Evolutionary conservation across 2,113 vertebrate species (phyloP).

Genomic region (Herpetotheres cachinnans): DNA sequence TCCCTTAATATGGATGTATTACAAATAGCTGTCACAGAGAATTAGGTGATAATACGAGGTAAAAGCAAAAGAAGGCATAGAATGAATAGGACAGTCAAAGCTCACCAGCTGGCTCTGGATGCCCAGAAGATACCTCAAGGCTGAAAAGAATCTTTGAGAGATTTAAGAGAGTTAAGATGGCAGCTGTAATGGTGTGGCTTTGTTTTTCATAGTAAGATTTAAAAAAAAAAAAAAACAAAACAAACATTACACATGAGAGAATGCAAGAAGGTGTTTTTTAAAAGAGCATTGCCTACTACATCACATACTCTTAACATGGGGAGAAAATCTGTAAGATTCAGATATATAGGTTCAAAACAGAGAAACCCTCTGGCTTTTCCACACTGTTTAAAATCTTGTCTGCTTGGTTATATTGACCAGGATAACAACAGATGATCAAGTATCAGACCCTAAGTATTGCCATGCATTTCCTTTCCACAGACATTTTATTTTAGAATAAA

Average conservation of each 20-base stretch:
- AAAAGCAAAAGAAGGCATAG: neutral
- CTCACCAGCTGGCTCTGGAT: neutral
- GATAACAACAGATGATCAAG: neutral
- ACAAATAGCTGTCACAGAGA: neutral
- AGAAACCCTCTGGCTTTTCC: neutral
- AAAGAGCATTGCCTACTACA: neutral
- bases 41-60: neutral
- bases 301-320: neutral
- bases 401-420: neutral
- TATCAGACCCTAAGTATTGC: neutral
- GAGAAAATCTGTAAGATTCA: neutral
- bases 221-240: neutral
- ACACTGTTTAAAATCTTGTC: neutral
- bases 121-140: neutral
- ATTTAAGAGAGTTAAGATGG: neutral
- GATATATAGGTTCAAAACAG: neutral
- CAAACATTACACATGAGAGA: neutral
- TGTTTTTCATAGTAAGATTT: neutral
- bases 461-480: neutral
- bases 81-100: neutral
- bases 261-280: neutral
- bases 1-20: neutral
- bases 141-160: neutral
- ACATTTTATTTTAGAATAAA: slow-evolving; percentile 2
- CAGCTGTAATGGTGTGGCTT: neutral